phyloP scores from a whole-genome alignment of 2,797 vertebrate species.

The Atherinosoma microstoma region DNA sequence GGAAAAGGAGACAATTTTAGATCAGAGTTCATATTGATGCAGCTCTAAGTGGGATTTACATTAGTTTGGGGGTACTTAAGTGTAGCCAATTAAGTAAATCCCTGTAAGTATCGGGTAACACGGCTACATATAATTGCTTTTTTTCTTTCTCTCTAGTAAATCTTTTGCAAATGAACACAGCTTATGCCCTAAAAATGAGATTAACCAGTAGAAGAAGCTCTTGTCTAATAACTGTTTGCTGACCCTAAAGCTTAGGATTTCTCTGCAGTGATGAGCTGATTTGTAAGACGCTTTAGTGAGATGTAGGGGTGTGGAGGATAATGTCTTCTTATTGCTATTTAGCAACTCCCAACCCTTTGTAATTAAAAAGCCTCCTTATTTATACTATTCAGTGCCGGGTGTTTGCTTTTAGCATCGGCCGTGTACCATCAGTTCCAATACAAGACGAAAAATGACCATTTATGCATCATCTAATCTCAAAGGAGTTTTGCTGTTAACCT shows the following conservation, averaged over 20 bases:
- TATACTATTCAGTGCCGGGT: neutral
- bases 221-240: neutral
- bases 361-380: neutral
- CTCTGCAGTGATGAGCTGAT: neutral
- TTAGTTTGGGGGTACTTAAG: constrained; percentile 52
- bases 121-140: constrained; percentile 43
- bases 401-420: neutral
- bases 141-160: constrained; percentile 26
- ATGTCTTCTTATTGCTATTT: neutral
- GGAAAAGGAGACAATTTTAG: constrained; percentile 41
- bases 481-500: constrained; percentile 18
- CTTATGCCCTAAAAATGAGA: constrained; percentile 13
- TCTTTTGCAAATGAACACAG: constrained; percentile 29
- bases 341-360: neutral
- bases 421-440: constrained; percentile 11
- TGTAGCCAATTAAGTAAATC: constrained; percentile 60
- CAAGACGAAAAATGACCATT: constrained; percentile 21
- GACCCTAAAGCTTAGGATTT: constrained; percentile 2
- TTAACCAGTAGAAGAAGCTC: neutral
- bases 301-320: neutral
- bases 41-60: constrained; percentile 57
- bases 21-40: constrained; percentile 70
- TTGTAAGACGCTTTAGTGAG: neutral
- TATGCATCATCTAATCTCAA: constrained; percentile 37
- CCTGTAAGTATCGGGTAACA: constrained; percentile 58